These are phyloP conservation scores for Sarotherodon lohbergeri DNA, from an alignment of 2,113 vertebrate genomes.

Conservation along the genomic window DNA sequence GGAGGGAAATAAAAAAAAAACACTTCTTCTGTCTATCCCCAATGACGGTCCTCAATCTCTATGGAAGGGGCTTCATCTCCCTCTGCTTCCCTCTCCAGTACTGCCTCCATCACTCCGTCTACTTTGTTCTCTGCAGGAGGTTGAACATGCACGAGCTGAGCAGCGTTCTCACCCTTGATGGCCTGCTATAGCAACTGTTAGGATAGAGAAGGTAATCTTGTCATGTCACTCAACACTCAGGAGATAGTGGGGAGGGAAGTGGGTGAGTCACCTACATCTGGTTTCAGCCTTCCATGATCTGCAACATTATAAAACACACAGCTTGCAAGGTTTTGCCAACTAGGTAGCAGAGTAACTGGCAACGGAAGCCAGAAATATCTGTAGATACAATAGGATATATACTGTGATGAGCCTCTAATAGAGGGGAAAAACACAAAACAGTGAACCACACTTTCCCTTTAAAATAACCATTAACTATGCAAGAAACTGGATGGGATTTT, in stretches of 20 bases:
- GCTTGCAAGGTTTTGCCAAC: neutral
- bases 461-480: neutral
- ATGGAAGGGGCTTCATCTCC: neutral
- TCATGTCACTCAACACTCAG: slow-evolving; percentile 39
- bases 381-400: neutral
- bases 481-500: neutral
- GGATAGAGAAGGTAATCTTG: slow-evolving; percentile 42
- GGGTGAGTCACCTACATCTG: neutral
- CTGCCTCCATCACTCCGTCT: slow-evolving; percentile 12
- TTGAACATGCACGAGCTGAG: slow-evolving; percentile 46
- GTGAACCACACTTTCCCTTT: neutral
- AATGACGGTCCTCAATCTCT: slow-evolving; percentile 47
- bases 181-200: slow-evolving; percentile 25
- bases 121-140: slow-evolving; percentile 63
- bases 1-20: slow-evolving; percentile 51
- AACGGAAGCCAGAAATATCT: neutral
- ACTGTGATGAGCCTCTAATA: neutral
- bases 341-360: neutral
- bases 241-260: neutral
- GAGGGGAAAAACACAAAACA: neutral
- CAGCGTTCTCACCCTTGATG: slow-evolving; percentile 17
- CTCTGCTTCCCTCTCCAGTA: neutral
- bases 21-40: slow-evolving; percentile 40
- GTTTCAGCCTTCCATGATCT: slow-evolving; percentile 11
- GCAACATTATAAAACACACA: neutral